Evolutionary conservation across 2,113 vertebrate species (phyloP).

Genomic region (Dromiciops gliroides): DNA sequence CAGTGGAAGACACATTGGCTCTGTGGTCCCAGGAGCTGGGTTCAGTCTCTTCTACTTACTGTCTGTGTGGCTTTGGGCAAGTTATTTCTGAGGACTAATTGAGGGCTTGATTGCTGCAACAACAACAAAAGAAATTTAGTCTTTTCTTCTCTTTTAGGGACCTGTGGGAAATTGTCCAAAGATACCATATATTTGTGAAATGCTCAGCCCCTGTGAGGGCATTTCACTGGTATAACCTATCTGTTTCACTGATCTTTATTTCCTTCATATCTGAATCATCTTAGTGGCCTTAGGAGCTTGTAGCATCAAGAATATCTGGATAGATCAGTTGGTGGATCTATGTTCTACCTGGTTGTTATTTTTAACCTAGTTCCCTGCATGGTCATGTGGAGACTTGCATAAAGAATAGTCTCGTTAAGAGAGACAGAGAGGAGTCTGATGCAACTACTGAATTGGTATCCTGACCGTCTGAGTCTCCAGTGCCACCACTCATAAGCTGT

Average conservation of each 20-base stretch:
- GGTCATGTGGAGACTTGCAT: background rate
- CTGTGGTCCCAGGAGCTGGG: background rate
- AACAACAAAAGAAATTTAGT: no score
- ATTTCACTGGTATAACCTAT: background rate
- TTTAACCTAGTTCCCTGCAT: background rate
- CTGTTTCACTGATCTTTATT: background rate
- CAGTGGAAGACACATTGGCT: background rate
- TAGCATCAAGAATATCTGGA: background rate
- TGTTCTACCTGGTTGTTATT: background rate
- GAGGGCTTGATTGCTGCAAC: background rate
- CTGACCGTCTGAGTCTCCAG: background rate
- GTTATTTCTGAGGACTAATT: background rate
- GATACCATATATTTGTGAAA: background rate
- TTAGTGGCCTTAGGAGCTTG: background rate
- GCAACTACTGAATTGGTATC: background rate
- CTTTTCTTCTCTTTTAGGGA: background rate
- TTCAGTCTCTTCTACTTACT: background rate
- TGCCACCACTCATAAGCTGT: background rate
- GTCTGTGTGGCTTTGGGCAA: background rate
- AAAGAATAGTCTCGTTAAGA: background rate
- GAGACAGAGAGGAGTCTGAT: background rate
- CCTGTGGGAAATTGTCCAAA: background rate
- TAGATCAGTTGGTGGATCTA: background rate
- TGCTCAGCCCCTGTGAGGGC: background rate
- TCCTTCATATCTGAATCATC: background rate